Percentiles rank a stretch among this genome's conserved stretches.
phyloP scores from a whole-genome alignment of 2,888 invertebrate genomes.

The Phaedon cochleariae region DNA sequence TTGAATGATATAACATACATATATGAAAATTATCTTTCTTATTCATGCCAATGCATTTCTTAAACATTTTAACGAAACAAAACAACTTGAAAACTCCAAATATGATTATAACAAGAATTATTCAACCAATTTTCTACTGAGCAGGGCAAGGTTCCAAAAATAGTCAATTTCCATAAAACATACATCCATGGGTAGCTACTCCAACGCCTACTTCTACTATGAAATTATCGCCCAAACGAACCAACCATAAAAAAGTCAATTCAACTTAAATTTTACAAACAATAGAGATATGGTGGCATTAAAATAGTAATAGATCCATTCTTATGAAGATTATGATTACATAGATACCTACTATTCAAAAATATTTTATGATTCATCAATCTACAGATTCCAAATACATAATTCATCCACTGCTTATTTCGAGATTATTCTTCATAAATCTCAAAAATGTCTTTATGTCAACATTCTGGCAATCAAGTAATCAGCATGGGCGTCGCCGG shows the following conservation, averaged over 20 bases:
- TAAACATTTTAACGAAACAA: slow-evolving; percentile 9
- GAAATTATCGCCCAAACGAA: not conserved
- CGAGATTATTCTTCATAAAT: too few relatives aligned
- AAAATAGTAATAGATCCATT: too few relatives aligned
- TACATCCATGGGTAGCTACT: not conserved
- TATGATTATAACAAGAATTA: not conserved
- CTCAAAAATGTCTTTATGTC: too few relatives aligned
- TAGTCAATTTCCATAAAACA: not conserved
- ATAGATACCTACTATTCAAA: too few relatives aligned
- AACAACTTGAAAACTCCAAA: slow-evolving; percentile 1
- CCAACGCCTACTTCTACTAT: not conserved
- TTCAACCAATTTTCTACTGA: not conserved
- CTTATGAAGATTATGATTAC: too few relatives aligned
- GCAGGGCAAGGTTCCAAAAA: not conserved
- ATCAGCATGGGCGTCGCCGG: too few relatives aligned
- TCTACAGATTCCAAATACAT: too few relatives aligned
- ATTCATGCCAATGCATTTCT: not conserved
- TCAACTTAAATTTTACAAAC: not conserved
- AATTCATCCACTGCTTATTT: too few relatives aligned
- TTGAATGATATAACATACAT: not conserved
- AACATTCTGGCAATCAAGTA: too few relatives aligned
- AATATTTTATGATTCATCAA: too few relatives aligned
- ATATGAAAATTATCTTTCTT: slow-evolving; percentile 1
- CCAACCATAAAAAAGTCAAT: not conserved
- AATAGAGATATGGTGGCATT: too few relatives aligned